Percentiles rank a stretch among this genome's conserved stretches.
These are phyloP conservation scores for Tachysurus fulvidraco DNA, from an alignment of 2,113 vertebrate genomes.

Conservation along the genomic window DNA sequence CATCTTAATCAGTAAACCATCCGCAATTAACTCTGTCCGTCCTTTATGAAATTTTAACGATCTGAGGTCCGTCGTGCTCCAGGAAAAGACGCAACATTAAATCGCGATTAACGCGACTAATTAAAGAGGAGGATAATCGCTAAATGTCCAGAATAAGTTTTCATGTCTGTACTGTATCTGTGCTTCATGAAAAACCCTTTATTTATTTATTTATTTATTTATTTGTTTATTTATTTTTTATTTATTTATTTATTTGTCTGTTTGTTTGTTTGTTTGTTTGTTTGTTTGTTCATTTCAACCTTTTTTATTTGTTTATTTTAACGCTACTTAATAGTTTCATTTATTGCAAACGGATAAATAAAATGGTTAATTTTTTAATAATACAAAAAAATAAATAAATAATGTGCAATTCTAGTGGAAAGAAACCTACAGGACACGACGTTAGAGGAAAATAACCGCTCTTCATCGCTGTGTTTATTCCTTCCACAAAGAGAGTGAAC, in stretches of 20 bases:
- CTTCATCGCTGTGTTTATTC: not conserved
- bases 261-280: not conserved
- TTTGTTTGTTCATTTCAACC: not conserved
- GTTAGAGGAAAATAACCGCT: no score
- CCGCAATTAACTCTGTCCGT: conserved; percentile 48
- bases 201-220: not conserved
- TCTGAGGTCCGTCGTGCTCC: conserved; percentile 42
- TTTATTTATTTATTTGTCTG: not conserved
- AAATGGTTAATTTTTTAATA: not conserved
- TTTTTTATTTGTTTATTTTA: not conserved
- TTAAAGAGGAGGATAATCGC: conserved; percentile 31
- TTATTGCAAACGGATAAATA: not conserved
- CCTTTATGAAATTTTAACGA: conserved; percentile 45
- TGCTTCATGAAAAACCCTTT: not conserved
- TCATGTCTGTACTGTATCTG: not conserved
- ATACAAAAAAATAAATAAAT: not conserved
- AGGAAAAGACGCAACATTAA: conserved; percentile 48
- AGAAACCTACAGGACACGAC: not conserved
- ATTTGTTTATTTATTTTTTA: no score
- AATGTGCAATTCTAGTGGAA: not conserved
- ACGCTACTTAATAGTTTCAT: not conserved
- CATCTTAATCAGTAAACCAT: conserved; percentile 50
- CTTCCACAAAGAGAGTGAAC: no score
- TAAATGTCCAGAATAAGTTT: not conserved
- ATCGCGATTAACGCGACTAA: conserved; percentile 45